Conservation (phyloP, 2,113 vertebrate species). For the Limanda limanda region DNA sequence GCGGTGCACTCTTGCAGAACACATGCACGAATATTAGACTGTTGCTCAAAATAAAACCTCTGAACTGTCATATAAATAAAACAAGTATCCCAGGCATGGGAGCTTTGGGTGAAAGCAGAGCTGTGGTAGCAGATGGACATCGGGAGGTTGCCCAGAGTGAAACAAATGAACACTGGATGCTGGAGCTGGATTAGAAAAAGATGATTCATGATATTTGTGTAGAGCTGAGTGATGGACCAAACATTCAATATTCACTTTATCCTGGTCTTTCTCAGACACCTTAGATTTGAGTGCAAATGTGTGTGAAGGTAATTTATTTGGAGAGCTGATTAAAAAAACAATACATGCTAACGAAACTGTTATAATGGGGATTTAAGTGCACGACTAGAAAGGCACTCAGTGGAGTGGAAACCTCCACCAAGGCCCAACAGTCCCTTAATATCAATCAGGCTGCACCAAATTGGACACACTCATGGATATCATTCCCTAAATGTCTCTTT, state of each 20-base stretch:
- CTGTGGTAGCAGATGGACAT: slow-evolving; percentile 17
- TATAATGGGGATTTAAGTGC: background rate
- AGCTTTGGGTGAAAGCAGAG: slow-evolving; percentile 26
- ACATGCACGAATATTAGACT: slow-evolving; percentile 4
- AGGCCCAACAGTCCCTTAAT: no score
- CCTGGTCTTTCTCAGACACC: background rate
- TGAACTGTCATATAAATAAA: slow-evolving; percentile 47
- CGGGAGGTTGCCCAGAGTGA: background rate
- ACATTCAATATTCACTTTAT: background rate
- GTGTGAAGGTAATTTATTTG: background rate
- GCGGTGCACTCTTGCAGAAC: slow-evolving; percentile 22
- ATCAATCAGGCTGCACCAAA: no score
- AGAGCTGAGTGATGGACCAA: slow-evolving; percentile 5
- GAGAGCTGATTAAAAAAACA: background rate
- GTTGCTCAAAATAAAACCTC: slow-evolving; percentile 26
- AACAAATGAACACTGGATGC: background rate
- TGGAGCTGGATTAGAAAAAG: background rate
- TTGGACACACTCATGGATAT: no score
- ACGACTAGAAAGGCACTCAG: no score
- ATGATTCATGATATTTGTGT: slow-evolving; percentile 3
- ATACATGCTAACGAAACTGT: background rate
- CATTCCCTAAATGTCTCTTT: no score
- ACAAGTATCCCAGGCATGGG: background rate
- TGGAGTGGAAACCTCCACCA: background rate
- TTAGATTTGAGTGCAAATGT: background rate